Evolutionary conservation across 2,113 vertebrate species (phyloP).

Genomic region (Anolis carolinensis): DNA sequence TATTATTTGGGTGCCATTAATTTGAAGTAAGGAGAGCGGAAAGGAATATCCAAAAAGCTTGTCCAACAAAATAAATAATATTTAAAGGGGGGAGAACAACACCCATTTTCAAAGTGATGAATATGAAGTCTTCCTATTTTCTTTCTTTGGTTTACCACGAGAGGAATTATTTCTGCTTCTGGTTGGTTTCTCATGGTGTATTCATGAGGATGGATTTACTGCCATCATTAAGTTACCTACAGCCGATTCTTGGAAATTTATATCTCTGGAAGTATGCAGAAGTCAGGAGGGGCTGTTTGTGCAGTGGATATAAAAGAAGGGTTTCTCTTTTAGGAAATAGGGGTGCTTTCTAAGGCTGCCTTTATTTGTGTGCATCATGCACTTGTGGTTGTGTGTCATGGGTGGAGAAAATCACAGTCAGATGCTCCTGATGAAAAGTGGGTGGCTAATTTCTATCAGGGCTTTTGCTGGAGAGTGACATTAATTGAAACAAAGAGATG

Average conservation of each 20-base stretch:
- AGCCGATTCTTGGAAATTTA: constrained; percentile 33
- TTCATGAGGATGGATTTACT: constrained; percentile 44
- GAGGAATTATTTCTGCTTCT: constrained; percentile 1
- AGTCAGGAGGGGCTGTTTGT: constrained; percentile 58
- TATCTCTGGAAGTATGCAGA: background rate
- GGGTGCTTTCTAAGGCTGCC: too few relatives aligned
- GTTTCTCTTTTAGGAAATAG: background rate
- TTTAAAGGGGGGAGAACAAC: background rate
- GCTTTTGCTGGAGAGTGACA: too few relatives aligned
- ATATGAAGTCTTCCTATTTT: background rate
- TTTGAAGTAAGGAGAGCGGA: background rate
- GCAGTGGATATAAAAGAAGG: constrained; percentile 39
- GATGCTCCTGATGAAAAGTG: background rate
- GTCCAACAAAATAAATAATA: background rate
- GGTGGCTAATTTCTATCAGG: too few relatives aligned
- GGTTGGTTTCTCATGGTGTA: constrained; percentile 23
- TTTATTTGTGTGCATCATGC: too few relatives aligned
- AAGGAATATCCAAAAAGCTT: background rate
- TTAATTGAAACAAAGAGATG: too few relatives aligned
- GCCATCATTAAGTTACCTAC: background rate
- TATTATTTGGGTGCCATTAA: constrained; percentile 15
- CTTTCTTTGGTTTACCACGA: background rate
- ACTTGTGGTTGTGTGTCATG: too few relatives aligned
- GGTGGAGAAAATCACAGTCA: background rate
- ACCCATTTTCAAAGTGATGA: background rate